Evolutionary conservation across 2,888 invertebrate species (phyloP), one percentile per base, ranked within the genome.

Genomic region (Agrochola lychnidis): DNA sequence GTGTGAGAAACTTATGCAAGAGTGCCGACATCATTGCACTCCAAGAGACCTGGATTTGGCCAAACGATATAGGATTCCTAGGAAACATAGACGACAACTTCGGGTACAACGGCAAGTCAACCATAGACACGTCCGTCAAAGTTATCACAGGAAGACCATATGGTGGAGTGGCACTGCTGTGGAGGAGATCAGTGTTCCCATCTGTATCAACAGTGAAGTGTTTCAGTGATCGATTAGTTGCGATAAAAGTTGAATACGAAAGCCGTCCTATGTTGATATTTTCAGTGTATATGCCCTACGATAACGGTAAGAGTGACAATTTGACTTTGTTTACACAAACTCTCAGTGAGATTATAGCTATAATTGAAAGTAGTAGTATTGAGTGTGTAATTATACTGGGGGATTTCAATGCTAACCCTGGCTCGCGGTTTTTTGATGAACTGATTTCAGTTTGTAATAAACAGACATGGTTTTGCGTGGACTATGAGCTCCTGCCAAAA

Each of bases 11-110:
- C 16, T 19, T 30, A 30, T 61, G 30, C 61, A 61, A 61, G 61
- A 62, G 61, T 62, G 36, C 61, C 36, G 61, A 62, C 36, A 62
- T 62, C 36, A 62, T 62, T 36, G 36, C 61, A 62, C 61, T 62
- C 10, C 61, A 61, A 4, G 61, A 61, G 30, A 30, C 30, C 30
- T 36, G 36, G 61, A 61, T 61, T 36, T 61, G 61, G 61, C 61
- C 61, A 19, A 14, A 57, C 3, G 51, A 51, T 25, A 16, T 59
- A 3, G 19, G 19, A 19, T 51, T 51, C 7, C 22, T 51, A 0
- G 51, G 51, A 2, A 51, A 51, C 22, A 7, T 51, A 51, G 51
- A 22, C 7, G 51, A 16, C 59, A 16, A 30, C 59, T 59, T 59
- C 30, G 25, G 30, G 59, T 59, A 59, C 30, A 16, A 9, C 25